Conservation (phyloP, 1,140 invertebrate species). For the Sipha flava region DNA sequence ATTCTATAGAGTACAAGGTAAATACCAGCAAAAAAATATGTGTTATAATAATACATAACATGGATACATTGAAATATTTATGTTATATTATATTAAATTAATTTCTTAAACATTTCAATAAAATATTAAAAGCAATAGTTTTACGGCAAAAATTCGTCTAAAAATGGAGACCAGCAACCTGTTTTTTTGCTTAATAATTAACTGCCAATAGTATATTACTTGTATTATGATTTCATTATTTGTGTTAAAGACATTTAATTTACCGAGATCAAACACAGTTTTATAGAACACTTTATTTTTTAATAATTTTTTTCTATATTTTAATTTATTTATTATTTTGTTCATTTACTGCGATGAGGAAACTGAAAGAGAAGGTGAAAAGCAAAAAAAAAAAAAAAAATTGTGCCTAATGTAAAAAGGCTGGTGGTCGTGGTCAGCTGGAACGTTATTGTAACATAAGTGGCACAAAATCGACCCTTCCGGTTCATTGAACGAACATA, state of each 20-base stretch:
- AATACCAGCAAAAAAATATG: not conserved
- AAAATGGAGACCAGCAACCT: not conserved
- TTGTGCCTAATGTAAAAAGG: not conserved
- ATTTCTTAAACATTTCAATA: too few species aligned
- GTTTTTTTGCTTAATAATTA: not conserved
- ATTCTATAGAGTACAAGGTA: not conserved
- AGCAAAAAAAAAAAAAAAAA: not conserved
- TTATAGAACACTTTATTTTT: not conserved
- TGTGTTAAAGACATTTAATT: not conserved
- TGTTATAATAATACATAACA: too few species aligned
- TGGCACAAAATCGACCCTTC: slow-evolving; percentile 3
- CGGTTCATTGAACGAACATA: slow-evolving; percentile 11
- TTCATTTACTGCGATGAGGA: not conserved
- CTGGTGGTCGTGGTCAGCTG: not conserved
- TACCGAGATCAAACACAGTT: not conserved
- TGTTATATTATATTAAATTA: too few species aligned
- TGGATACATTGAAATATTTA: too few species aligned
- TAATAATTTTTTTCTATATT: not conserved
- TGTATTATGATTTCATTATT: not conserved
- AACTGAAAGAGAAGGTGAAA: not conserved
- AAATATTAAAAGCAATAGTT: too few species aligned
- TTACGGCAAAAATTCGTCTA: not conserved
- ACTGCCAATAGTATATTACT: not conserved
- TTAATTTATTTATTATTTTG: not conserved
- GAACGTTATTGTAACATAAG: not conserved